Conservation (phyloP, 1,140 invertebrate species). For the Orius insidiosus region DNA sequence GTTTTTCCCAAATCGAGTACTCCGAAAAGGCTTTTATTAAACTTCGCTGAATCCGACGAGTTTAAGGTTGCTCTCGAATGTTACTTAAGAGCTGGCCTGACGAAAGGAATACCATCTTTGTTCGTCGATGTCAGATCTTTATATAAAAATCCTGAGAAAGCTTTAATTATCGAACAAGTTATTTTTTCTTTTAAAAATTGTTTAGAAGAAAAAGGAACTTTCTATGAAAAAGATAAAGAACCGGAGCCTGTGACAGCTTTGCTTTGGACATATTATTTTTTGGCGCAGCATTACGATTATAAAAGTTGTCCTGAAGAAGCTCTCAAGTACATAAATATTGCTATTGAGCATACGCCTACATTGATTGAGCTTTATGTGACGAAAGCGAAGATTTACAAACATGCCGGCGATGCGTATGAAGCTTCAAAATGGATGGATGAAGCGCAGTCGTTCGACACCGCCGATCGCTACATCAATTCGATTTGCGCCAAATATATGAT, state of each 20-base stretch:
- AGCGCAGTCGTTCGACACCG: conserved; percentile 92
- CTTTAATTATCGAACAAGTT: conserved; percentile 66
- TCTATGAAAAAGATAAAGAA: neutral
- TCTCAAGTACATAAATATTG: conserved; percentile 72
- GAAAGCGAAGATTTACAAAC: conserved; percentile 95
- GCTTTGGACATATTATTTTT: conserved; percentile 87
- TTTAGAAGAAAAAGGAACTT: conserved; percentile 26
- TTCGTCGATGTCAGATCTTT: conserved; percentile 86
- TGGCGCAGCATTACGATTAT: conserved; percentile 92
- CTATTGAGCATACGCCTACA: conserved; percentile 93
- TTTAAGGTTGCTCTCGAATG: conserved; percentile 28
- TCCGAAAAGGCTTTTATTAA: conserved; percentile 69
- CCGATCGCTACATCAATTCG: conserved; percentile 96
- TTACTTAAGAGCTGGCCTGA: conserved; percentile 51
- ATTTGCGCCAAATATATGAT: conserved; percentile 98
- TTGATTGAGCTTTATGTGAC: conserved; percentile 92
- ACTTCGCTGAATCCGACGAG: conserved; percentile 46
- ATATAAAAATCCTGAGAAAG: conserved; percentile 67
- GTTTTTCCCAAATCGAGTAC: conserved; percentile 71
- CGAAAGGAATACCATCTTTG: conserved; percentile 92
- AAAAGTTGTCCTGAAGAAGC: conserved; percentile 65
- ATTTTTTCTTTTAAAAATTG: conserved; percentile 68
- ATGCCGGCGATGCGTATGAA: conserved; percentile 78
- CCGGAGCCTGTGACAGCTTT: conserved; percentile 82
- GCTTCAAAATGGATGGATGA: conserved; percentile 88